Evolutionary conservation across 2,797 vertebrate genomes (phyloP), one percentile per base, ranked within the genome.

Genomic region (Chelonia mydas): DNA sequence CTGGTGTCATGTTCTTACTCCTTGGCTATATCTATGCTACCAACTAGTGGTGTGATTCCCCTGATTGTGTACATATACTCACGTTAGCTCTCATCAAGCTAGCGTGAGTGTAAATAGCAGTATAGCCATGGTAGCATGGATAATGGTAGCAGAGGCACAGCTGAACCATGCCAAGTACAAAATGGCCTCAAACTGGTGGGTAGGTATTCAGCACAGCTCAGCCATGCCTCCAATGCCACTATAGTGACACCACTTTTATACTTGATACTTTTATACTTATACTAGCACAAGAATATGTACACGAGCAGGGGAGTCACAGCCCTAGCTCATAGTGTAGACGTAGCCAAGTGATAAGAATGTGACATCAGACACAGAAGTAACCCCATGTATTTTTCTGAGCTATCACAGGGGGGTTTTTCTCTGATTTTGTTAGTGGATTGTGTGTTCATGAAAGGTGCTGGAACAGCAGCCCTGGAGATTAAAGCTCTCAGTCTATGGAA

Each of bases 321-420:
- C 19, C 65, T 37, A 68, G n/a, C 65, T 37, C n/a, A 37, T 21
- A 37, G 17, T 5, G n/a, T 37, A 41, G 65, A 72, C 10, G 5
- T 23, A 72, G n/a, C n/a, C n/a, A 72, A 72, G 19, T 72, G n/a
- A 33, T 50, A 85, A 72, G 37, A 97, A 21, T 15, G 76, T 41
- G 28, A 37, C 16, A 17, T 37, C 23, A 33, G 61, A 76, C 93
- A 88, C 88, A 3, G 11, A 5, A 91, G 83, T 0, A 10, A 41
- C 33, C 49, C 19, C 53, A 91, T 87, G 31, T 13, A 79, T 31
- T 21, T 84, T 50, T 84, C 28, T 33, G 55, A 89, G 74, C 41
- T 41, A 41, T 76, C 0, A 1, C 9, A 1, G 33, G 0, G 10
- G 6, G 6, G 57, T 7, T 76, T 27, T 10, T 7, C 17, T 2